Evolutionary conservation across 2,113 vertebrate genomes (phyloP).

Genomic region (Indri indri): DNA sequence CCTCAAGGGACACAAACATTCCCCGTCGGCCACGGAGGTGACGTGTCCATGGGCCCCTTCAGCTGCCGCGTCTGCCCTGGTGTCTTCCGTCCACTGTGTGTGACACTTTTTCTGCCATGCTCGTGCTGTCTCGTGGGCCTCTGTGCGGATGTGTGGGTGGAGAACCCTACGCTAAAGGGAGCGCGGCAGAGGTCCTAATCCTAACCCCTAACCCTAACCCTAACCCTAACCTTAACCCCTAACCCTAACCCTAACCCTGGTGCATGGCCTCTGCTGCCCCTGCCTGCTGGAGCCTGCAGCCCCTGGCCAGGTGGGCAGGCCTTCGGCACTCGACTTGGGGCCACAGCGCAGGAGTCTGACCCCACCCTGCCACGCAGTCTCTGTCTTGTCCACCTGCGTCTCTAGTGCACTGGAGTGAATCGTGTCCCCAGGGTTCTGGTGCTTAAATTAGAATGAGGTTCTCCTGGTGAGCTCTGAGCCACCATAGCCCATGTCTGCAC

Average conservation of each 20-base stretch:
- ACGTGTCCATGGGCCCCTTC: neutral
- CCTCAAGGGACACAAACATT: neutral
- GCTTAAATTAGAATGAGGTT: neutral
- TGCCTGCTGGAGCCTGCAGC: neutral
- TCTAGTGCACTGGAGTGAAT: neutral
- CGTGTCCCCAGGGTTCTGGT: too few species aligned
- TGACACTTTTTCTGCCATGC: neutral
- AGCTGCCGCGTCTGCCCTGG: neutral
- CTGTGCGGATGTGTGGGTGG: too few species aligned
- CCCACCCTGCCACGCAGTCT: neutral
- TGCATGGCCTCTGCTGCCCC: neutral
- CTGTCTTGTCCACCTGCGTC: neutral
- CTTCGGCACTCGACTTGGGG: neutral
- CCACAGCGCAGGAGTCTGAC: too few species aligned
- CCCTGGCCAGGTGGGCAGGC: neutral
- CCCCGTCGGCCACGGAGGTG: fast-evolving
- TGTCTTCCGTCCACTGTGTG: neutral
- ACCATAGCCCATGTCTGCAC: too few species aligned
- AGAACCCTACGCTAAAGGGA: neutral
- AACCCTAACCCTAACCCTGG: too few species aligned
- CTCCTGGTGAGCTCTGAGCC: neutral
- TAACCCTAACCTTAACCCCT: too few species aligned
- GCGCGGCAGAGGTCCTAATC: neutral
- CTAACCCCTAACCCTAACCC: too few species aligned
- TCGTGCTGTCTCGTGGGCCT: too few species aligned